phyloP scores from a whole-genome alignment of 2,888 invertebrate species.

The Andrena trimmerana region DNA sequence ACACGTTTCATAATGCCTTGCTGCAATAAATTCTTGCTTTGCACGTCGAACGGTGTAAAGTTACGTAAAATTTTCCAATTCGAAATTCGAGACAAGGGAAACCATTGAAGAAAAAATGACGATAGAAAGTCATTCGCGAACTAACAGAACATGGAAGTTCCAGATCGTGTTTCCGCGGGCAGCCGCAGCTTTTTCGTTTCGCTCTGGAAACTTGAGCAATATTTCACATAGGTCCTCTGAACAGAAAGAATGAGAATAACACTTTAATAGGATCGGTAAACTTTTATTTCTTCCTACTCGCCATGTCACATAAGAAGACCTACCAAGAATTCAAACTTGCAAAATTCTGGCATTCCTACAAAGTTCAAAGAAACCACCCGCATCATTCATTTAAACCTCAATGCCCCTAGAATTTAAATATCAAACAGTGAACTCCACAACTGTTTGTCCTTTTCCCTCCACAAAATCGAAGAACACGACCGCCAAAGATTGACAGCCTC shows the following conservation, averaged over 20 bases:
- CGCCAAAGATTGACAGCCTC: neutral
- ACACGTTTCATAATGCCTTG: constrained; percentile 24
- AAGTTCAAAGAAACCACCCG: too few species aligned
- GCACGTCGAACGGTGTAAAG: neutral
- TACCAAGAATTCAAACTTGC: too few species aligned
- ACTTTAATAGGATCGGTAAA: too few species aligned
- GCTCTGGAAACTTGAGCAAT: neutral
- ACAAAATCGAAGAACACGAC: neutral
- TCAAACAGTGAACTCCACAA: too few species aligned
- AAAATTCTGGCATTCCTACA: too few species aligned
- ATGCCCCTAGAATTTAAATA: too few species aligned
- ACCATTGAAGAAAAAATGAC: neutral
- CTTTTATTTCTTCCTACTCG: too few species aligned
- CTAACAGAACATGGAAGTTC: neutral
- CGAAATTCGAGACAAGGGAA: neutral
- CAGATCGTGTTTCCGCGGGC: neutral
- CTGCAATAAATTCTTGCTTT: constrained; percentile 20
- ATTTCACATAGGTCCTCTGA: neutral
- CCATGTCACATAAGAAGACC: too few species aligned
- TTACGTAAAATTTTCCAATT: constrained; percentile 9
- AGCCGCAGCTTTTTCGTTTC: constrained; percentile 10
- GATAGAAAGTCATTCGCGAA: neutral
- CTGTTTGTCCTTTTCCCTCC: too few species aligned
- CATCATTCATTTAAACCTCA: neutral
- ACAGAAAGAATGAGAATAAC: neutral